Percentiles rank a stretch among this genome's conserved stretches.
Evolutionary conservation across 2,797 vertebrate species (phyloP).

Genomic region (Cygnus olor): DNA sequence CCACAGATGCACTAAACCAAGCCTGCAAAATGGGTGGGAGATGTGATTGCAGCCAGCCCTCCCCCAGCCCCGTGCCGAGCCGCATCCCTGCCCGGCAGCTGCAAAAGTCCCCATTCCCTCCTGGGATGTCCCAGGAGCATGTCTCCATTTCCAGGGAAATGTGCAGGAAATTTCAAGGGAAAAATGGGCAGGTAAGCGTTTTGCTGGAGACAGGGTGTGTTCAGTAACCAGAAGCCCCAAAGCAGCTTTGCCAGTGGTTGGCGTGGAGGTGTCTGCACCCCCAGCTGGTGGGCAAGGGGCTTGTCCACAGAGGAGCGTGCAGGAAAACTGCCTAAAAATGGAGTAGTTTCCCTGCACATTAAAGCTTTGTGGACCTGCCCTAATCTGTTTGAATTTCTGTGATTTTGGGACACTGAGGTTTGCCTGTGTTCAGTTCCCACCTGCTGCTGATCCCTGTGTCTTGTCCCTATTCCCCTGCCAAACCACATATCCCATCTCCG

Average conservation of each 20-base stretch:
- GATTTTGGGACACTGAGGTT: not conserved
- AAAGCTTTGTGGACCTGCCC: not conserved
- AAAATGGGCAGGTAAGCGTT: no score
- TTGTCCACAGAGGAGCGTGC: accelerated
- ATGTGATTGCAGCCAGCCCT: not conserved
- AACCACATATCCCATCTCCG: accelerated
- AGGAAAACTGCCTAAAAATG: not conserved
- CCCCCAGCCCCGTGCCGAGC: not conserved
- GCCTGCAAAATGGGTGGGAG: constrained; percentile 33
- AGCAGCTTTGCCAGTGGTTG: not conserved
- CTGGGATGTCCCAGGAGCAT: accelerated
- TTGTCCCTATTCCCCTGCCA: not conserved
- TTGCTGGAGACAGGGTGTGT: not conserved
- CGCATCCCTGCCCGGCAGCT: not conserved
- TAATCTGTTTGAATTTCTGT: not conserved
- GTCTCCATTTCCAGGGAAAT: not conserved
- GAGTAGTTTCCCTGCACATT: not conserved
- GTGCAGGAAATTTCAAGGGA: no score
- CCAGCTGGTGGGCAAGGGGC: not conserved
- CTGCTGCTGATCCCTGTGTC: not conserved
- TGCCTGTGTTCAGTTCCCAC: not conserved
- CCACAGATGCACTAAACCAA: constrained; percentile 4
- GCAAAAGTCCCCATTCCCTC: not conserved
- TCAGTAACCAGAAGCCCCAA: no score
- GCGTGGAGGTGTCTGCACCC: not conserved